Conservation (phyloP, 2,113 vertebrate genomes). For the Myotis yumanensis region DNA sequence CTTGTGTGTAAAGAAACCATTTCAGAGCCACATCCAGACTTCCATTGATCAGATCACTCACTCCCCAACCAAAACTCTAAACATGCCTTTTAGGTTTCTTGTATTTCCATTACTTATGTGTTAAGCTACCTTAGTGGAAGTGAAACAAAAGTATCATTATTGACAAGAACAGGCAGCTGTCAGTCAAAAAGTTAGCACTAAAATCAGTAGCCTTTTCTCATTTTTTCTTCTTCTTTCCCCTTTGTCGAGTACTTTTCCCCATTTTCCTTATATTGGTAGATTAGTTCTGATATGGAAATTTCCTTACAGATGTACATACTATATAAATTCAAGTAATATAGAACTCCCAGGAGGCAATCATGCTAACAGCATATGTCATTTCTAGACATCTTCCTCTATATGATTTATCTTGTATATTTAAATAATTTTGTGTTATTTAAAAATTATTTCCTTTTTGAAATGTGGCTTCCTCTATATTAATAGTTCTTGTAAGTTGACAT, state of each 20-base stretch:
- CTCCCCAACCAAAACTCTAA: not conserved
- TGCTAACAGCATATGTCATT: not conserved
- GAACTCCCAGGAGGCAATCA: not conserved
- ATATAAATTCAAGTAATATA: not conserved
- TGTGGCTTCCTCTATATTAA: not conserved
- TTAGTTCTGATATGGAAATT: not conserved
- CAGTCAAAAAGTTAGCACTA: not conserved
- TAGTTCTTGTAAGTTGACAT: not conserved
- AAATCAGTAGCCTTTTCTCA: not conserved
- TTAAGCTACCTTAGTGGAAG: not conserved
- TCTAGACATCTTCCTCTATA: not conserved
- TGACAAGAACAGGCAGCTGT: not conserved
- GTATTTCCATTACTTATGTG: not conserved
- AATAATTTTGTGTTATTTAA: not conserved
- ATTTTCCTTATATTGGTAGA: not conserved
- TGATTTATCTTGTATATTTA: slow-evolving; percentile 24
- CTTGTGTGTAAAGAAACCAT: slow-evolving; percentile 14
- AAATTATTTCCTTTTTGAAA: slow-evolving; percentile 19
- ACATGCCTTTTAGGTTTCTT: not conserved
- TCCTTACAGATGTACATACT: not conserved
- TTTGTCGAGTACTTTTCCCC: not conserved
- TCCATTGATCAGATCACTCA: not conserved
- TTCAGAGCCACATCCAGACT: not conserved
- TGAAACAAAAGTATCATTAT: not conserved
- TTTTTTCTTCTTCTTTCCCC: not conserved